Conservation (phyloP, 30 jellyfish, hydroid and myxozoan genomes). For the Mastigias papua region DNA sequence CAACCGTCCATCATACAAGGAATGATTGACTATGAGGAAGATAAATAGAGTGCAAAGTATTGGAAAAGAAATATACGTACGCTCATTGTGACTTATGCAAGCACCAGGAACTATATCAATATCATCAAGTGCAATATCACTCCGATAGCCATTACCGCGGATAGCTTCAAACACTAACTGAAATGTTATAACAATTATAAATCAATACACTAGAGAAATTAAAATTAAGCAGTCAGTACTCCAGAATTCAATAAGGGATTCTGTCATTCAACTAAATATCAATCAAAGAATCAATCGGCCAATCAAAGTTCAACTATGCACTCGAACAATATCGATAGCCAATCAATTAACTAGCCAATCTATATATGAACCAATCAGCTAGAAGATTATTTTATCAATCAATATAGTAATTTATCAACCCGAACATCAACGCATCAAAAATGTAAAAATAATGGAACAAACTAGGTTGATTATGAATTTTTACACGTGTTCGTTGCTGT, state of each 20-base stretch:
- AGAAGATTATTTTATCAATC: no score
- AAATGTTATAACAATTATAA: no score
- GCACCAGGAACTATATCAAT: slow-evolving; percentile 51
- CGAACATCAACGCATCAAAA: no score
- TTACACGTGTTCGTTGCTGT: no score
- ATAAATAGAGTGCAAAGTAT: neutral
- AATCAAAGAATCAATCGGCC: no score
- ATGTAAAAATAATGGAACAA: no score
- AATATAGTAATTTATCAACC: no score
- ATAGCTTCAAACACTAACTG: slow-evolving; percentile 85
- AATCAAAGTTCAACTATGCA: neutral
- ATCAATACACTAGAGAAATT: neutral
- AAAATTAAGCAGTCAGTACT: neutral
- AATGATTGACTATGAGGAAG: no score
- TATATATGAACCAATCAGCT: neutral
- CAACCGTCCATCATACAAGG: no score
- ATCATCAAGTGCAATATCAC: slow-evolving; percentile 95
- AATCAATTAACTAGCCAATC: neutral
- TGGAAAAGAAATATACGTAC: neutral
- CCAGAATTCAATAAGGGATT: no score
- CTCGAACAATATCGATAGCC: neutral
- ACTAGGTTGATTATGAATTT: no score
- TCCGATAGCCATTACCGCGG: slow-evolving; percentile 80
- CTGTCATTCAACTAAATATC: no score
- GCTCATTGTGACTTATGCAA: slow-evolving; percentile 37